Percentiles rank a stretch among this genome's conserved stretches.
Conservation (phyloP, 2,888 invertebrate genomes). For the Eledona agricola region DNA sequence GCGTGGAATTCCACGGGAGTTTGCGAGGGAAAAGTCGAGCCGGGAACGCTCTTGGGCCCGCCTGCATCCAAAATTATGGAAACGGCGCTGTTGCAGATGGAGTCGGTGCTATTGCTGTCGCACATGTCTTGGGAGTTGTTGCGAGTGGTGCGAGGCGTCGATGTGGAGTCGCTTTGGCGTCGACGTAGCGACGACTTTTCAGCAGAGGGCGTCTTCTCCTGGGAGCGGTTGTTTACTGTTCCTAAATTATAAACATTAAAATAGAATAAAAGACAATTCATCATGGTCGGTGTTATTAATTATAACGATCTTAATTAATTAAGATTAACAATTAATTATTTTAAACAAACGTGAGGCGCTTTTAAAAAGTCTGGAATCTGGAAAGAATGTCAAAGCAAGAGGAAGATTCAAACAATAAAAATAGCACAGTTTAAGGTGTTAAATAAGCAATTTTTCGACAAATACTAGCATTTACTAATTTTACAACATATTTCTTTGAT, state of each 20-base stretch:
- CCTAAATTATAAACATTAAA: slow-evolving; percentile 32
- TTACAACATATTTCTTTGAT: too few relatives aligned
- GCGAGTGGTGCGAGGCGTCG: slow-evolving; percentile 52
- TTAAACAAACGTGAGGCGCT: too few relatives aligned
- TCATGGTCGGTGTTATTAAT: not conserved
- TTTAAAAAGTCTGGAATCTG: too few relatives aligned
- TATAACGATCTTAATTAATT: too few relatives aligned
- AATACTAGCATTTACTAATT: too few relatives aligned
- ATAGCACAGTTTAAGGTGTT: too few relatives aligned
- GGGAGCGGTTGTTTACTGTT: slow-evolving; percentile 46
- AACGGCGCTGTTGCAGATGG: slow-evolving; percentile 64
- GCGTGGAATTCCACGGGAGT: slow-evolving; percentile 30
- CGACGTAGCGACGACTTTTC: slow-evolving; percentile 51
- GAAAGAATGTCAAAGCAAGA: too few relatives aligned
- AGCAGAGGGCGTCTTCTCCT: slow-evolving; percentile 45
- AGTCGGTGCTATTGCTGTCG: slow-evolving; percentile 60
- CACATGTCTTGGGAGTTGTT: slow-evolving; percentile 50
- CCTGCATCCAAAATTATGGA: slow-evolving; percentile 59
- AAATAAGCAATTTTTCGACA: too few relatives aligned
- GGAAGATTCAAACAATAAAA: too few relatives aligned
- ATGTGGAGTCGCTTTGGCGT: slow-evolving; percentile 38
- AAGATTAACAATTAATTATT: too few relatives aligned
- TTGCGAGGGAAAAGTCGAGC: slow-evolving; percentile 36
- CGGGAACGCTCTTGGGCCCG: slow-evolving; percentile 16
- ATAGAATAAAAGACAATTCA: slow-evolving; percentile 4